A percentile compares a stretch with the other conserved stretches of the same genome.
These are phyloP conservation scores for Torymus aiolomorphi DNA, from an alignment of 2,888 invertebrate species.

Conservation along the genomic window DNA sequence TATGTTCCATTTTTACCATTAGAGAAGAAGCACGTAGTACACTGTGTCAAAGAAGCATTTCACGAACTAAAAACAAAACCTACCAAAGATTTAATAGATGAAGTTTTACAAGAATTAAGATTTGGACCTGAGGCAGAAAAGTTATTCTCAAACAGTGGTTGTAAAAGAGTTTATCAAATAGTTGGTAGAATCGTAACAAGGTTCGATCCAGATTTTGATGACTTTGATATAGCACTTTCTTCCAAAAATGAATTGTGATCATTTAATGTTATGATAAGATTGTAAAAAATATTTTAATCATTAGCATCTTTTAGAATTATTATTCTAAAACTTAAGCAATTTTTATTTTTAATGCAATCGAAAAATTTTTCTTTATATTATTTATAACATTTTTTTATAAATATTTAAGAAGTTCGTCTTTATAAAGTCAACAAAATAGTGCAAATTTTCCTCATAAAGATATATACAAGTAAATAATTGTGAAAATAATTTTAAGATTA, in stretches of 20 bases:
- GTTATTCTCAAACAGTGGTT: constrained; percentile 48
- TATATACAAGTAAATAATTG: too few species aligned
- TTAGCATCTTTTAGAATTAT: too few species aligned
- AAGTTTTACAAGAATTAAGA: constrained; percentile 42
- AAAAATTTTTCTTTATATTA: too few species aligned
- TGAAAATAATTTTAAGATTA: too few species aligned
- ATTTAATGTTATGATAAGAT: neutral
- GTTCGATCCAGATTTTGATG: constrained; percentile 6
- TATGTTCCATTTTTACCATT: constrained; percentile 53
- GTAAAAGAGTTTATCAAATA: constrained; percentile 48
- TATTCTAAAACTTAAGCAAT: too few species aligned
- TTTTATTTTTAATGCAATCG: too few species aligned
- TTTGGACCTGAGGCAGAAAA: constrained; percentile 47
- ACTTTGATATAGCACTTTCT: constrained; percentile 1
- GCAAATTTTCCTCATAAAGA: too few species aligned
- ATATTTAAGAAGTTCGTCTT: too few species aligned
- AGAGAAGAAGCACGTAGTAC: constrained; percentile 39
- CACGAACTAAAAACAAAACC: constrained; percentile 21
- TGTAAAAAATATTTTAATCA: too few species aligned
- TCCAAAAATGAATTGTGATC: constrained; percentile 22
- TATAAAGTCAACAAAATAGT: too few species aligned
- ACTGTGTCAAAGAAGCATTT: constrained; percentile 41
- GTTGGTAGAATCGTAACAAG: constrained; percentile 27
- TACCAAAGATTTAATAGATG: constrained; percentile 27
- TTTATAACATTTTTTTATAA: too few species aligned